phyloP scores from a whole-genome alignment of 2,888 invertebrate species.

The Dromius quadrimaculatus region DNA sequence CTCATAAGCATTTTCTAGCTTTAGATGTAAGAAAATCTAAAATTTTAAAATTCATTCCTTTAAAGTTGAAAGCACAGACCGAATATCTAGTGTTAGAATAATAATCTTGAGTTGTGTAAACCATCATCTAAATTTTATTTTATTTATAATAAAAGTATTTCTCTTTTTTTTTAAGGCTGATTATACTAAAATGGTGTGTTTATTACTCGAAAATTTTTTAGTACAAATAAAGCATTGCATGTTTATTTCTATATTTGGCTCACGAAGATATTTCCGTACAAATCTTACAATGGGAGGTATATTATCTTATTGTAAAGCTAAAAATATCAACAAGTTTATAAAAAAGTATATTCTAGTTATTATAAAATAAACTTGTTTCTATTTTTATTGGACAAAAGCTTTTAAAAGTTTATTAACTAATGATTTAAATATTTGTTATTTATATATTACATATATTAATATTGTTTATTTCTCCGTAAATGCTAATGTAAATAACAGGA shows the following conservation, averaged over 20 bases:
- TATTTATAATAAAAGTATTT: background rate
- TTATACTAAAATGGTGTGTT: constrained; percentile 10
- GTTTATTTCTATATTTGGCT: constrained; percentile 19
- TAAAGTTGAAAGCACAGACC: constrained; percentile 32
- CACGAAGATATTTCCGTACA: constrained; percentile 26
- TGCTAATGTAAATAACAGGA: constrained; percentile 42
- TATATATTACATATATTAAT: constrained; percentile 24
- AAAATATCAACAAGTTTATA: constrained; percentile 38
- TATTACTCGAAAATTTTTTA: constrained; percentile 32
- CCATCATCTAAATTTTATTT: constrained; percentile 29
- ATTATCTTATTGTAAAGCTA: constrained; percentile 17
- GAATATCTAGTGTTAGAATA: constrained; percentile 21
- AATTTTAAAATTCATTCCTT: constrained; percentile 47
- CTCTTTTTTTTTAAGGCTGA: constrained; percentile 14
- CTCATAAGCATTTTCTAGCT: constrained; percentile 49
- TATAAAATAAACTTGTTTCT: constrained; percentile 36
- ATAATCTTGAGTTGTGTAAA: constrained; percentile 20
- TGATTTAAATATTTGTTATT: constrained; percentile 35
- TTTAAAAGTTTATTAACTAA: constrained; percentile 4
- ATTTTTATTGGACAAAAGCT: constrained; percentile 23
- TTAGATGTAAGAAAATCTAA: constrained; percentile 37
- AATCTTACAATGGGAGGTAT: constrained; percentile 29
- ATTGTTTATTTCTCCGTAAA: constrained; percentile 33
- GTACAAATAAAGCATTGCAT: constrained; percentile 33
- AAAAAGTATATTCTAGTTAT: constrained; percentile 11